A percentile compares a stretch with the other conserved stretches of the same genome.
Conservation (phyloP, 2,888 invertebrate species). For the Mesochorus sp. region DNA sequence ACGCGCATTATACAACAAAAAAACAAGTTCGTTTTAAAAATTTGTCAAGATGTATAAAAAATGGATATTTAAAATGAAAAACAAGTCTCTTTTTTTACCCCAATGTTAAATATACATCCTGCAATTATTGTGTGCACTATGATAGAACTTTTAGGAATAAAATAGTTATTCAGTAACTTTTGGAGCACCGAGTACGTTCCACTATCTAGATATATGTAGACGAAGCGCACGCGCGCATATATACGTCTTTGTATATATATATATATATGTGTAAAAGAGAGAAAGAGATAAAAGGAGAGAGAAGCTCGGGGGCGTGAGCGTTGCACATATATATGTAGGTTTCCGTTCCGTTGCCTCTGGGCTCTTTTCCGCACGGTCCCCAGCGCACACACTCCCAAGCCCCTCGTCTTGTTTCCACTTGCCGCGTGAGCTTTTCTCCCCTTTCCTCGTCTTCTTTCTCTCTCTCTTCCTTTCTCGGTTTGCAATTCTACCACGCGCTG, state of each 20-base stretch:
- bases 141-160: background rate
- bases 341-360: constrained; percentile 72
- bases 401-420: constrained; percentile 53
- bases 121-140: background rate
- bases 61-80: background rate
- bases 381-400: constrained; percentile 3
- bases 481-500: constrained; percentile 33
- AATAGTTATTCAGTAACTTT: constrained; percentile 38
- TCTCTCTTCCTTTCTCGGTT: background rate
- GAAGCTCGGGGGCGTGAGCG: constrained; percentile 60
- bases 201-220: background rate
- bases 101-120: background rate
- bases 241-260: background rate
- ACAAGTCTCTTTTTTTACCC: background rate
- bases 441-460: background rate
- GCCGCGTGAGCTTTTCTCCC: constrained; percentile 32
- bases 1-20: too few species aligned
- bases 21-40: too few species aligned
- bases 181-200: constrained; percentile 62
- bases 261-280: background rate
- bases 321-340: constrained; percentile 65
- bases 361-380: constrained; percentile 53
- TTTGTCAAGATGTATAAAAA: background rate
- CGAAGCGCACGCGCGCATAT: too few species aligned
- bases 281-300: constrained; percentile 13